These are phyloP conservation scores for Crypturellus undulatus DNA, from an alignment of 2,113 vertebrate species.

Conservation along the genomic window DNA sequence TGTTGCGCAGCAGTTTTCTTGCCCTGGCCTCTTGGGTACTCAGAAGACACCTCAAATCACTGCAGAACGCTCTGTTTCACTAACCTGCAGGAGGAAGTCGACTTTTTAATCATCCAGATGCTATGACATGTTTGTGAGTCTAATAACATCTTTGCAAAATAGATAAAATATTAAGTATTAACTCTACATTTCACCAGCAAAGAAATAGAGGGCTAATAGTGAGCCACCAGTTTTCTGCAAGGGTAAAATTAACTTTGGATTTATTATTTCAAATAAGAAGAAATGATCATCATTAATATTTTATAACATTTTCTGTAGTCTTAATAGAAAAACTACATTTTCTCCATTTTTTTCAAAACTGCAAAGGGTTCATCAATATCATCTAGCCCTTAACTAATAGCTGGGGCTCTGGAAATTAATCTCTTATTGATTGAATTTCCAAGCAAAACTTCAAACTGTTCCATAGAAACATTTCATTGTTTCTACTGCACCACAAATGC, in stretches of 20 bases:
- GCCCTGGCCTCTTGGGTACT: neutral
- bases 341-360: neutral
- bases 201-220: constrained; percentile 49
- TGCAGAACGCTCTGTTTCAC: constrained; percentile 25
- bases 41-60: neutral
- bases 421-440: neutral
- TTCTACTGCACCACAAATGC: neutral
- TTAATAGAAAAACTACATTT: constrained; percentile 1
- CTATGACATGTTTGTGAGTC: constrained; percentile 58
- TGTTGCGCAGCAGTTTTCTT: neutral
- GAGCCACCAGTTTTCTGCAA: constrained; percentile 8
- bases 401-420: neutral
- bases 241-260: constrained; percentile 66
- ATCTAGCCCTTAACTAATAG: neutral
- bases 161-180: constrained; percentile 66
- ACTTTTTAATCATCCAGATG: constrained; percentile 40
- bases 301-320: constrained; percentile 57
- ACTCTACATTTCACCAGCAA: constrained; percentile 36
- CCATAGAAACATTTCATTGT: neutral
- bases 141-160: constrained; percentile 66
- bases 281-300: constrained; percentile 76
- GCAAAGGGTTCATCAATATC: neutral
- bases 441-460: neutral
- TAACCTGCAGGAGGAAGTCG: constrained; percentile 8
- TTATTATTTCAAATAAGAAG: constrained; percentile 76